Percentiles rank a stretch among this genome's conserved stretches.
phyloP scores from a whole-genome alignment of 2,113 vertebrate species.

The Thermophis baileyi region DNA sequence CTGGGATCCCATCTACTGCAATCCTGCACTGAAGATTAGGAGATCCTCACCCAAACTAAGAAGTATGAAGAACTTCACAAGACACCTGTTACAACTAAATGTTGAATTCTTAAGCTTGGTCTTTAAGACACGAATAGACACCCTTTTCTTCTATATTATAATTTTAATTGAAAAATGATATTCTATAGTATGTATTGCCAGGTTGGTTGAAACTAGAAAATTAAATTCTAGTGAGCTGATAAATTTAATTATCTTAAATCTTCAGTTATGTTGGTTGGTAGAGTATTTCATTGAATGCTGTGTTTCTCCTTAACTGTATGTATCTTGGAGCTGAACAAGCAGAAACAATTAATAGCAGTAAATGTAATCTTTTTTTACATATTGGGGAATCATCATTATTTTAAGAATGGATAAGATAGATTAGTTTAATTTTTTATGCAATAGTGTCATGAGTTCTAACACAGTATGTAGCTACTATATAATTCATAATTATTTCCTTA shows the following conservation, averaged over 20 bases:
- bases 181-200: neutral
- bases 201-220: neutral
- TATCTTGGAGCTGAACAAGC: neutral
- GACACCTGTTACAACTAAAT: neutral
- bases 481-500: neutral
- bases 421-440: neutral
- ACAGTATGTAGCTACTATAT: neutral
- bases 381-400: neutral
- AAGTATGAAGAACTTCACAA: neutral
- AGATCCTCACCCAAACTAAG: neutral
- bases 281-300: neutral
- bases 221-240: slow-evolving; percentile 2
- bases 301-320: neutral
- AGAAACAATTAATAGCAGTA: neutral
- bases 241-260: slow-evolving; percentile 12
- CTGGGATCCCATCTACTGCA: neutral
- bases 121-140: neutral
- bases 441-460: neutral
- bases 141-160: neutral
- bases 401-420: neutral
- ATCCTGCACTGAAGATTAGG: neutral
- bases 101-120: neutral
- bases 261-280: neutral
- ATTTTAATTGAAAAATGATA: neutral
- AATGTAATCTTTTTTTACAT: neutral